Conservation (phyloP, 2,888 invertebrate species). For the Adela reaumurella region DNA sequence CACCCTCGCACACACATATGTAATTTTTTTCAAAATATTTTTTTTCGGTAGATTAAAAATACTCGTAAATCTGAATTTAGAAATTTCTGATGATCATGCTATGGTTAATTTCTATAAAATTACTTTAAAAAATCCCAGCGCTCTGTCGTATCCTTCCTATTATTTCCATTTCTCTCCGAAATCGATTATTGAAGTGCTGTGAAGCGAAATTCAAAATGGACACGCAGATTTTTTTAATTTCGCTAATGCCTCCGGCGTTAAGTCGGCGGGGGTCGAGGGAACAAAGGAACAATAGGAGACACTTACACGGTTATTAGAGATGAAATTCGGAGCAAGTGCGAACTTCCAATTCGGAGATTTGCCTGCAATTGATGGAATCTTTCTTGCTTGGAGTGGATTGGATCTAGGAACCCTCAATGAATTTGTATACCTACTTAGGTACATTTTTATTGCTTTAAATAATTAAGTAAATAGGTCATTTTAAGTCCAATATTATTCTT, state of each 20-base stretch:
- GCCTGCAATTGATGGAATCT: not conserved
- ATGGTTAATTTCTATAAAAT: too few relatives aligned
- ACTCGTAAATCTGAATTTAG: too few relatives aligned
- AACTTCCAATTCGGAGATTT: not conserved
- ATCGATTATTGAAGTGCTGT: not conserved
- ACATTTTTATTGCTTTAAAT: too few relatives aligned
- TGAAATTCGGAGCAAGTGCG: not conserved
- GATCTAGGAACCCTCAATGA: not conserved
- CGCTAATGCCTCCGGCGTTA: not conserved
- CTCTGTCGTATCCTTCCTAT: too few relatives aligned
- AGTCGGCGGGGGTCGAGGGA: not conserved
- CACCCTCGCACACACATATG: too few relatives aligned
- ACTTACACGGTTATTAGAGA: not conserved
- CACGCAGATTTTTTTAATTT: not conserved
- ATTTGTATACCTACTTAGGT: too few relatives aligned
- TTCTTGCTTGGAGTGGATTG: not conserved
- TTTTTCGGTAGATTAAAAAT: too few relatives aligned
- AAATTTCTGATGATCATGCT: too few relatives aligned
- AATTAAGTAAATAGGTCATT: too few relatives aligned
- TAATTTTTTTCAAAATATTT: too few relatives aligned
- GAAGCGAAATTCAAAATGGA: not conserved
- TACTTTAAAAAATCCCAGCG: too few relatives aligned
- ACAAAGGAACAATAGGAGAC: not conserved
- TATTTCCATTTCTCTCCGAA: not conserved
- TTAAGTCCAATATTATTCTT: too few relatives aligned